Evolutionary conservation across 2,797 vertebrate species (phyloP), one percentile per base, ranked within the genome.

Genomic region (Epinephelus coioides): DNA sequence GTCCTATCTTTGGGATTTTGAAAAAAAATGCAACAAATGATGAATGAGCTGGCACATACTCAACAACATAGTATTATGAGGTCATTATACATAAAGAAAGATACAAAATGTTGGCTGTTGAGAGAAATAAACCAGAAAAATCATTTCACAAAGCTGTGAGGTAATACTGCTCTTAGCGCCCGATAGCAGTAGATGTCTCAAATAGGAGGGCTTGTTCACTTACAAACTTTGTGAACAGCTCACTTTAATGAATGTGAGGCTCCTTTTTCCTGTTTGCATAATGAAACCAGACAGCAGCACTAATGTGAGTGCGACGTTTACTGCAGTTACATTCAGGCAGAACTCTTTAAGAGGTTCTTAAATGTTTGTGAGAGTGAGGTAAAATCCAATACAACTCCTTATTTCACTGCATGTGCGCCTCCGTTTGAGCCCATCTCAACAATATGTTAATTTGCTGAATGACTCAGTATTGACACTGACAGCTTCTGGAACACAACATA

Each of bases 231-330:
- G 43, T 25, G 74, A 81, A 60, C 55, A 68, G 62, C 69, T 68
- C n/a, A 7, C 51, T 56, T 53, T 43, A 60, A 55, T 55, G 74
- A 77, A 56, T 6, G 51, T 30, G 47, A 54, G 44, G 25, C 75
- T 64, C 11, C 40, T 84, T 71, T 63, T 47, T 40, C 38, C 54
- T 78, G 30, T 79, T 78, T 76, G 71, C 72, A 56, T 84, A 87
- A 87, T 85, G 88, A 84, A 87, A 88, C 27, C 81, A 83, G 85
- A 82, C 86, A 81, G 81, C 79, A 69, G 81, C 81, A 54, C 87
- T 86, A 85, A 89, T 88, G 79, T 66, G 64, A 69, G 72, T 12
- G 2, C 15, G 43, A 76, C 72, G 69, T 64, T 79, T 76, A 67
- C 78, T 57, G 69, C 76, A 54, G 57, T 69, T 73, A 74, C 77